Evolutionary conservation across 1,140 invertebrate species (phyloP), one percentile per base, ranked within the genome.

Genomic region (Papilio helenus): DNA sequence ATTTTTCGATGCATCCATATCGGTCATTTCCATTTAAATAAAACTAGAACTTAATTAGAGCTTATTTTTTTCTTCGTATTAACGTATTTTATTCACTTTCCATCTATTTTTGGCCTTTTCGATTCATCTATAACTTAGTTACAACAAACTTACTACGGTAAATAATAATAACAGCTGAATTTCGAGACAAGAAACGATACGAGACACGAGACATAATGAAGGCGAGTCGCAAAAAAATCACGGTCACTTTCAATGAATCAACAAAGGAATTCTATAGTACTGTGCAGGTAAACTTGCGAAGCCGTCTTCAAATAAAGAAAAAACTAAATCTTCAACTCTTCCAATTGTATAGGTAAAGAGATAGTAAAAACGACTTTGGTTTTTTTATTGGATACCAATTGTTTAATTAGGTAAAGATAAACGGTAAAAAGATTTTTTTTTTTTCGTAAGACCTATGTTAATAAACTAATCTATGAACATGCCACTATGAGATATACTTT

Each of bases 201-300:
- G 61, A 18, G 61, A 68, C 61, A 7, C 61, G 61, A 68, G 26
- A 68, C 23, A 61, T 61, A 68, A 68, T 29, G 61, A 68, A 68
- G 23, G 58, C 9, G 61, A 29, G 23, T 68, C 23, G 61, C 61
- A 68, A 68, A 68, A 46, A 68, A 68, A 68, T 68, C 61, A 29
- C 23, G 61, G 26, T 29, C 61, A 68, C 61, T 68, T 68, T 68
- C 61, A 68, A 68, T 68, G 61, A 68, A 29, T 68, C 26, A 68
- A 68, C 61, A 68, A 68, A 68, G 61, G 61, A 68, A 68, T 68
- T 29, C 61, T 34, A 29, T 16, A 68, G 61, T 68, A 68, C 12
- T 29, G 26, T 16, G 58, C 61, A 68, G 61, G 61, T 68, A 68
- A 68, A 26, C 12, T 61, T 55, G n/a, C 51, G n/a, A 20, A 55